Base-by-base conservation (phyloP, 1,140 invertebrate genomes). In the Aculops lycopersici region DNA sequence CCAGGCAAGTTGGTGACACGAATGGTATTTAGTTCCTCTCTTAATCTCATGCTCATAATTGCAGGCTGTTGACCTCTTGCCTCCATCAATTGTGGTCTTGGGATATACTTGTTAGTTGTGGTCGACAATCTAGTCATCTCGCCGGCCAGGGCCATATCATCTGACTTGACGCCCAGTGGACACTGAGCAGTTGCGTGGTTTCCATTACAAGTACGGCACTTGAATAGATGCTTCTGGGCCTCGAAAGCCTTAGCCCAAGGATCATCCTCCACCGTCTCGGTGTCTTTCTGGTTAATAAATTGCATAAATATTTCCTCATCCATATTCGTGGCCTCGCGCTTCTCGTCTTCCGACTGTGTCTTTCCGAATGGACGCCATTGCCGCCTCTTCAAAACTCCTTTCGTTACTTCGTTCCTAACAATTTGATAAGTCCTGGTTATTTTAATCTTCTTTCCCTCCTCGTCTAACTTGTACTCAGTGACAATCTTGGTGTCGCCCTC, bases 1-100 rank as follows among this genome's bases (percentile, higher is more conserved):
- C 94, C 84, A 1, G 86, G 90, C 2, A 98, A 60, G 58, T 97
- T 98, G 3, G 86, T 92, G 37, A 98, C 88, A 47, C 86, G 67
- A 47, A 94, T 88, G 12, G 86, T 88, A 1, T 70, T 71, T 2
- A 72, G 67, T 49, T 88, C 79, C 53, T 71, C 67, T 17, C 41
- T 46, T 16, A 21, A 24, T 13, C 45, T 39, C 16, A 21, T 36
- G 67, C 56, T 48, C 66, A 77, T 67, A n/a, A n/a, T n/a, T n/a
- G n/a, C n/a, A n/a, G n/a, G n/a, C 41, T 70, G 63, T 51, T 81
- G 70, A 40, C 74, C 67, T 42, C 71, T 68, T 48, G 60, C 62
- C 16, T 60, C 64, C 19, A 75, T 79, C 43, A 84, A 80, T 44
- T 83, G 66, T 55, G 84, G 55, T 53, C 67, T 73, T 16, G 81